A percentile compares a stretch with the other conserved stretches of the same genome.
phyloP scores from a whole-genome alignment of 1,140 invertebrate species.

The Diuraphis noxia region DNA sequence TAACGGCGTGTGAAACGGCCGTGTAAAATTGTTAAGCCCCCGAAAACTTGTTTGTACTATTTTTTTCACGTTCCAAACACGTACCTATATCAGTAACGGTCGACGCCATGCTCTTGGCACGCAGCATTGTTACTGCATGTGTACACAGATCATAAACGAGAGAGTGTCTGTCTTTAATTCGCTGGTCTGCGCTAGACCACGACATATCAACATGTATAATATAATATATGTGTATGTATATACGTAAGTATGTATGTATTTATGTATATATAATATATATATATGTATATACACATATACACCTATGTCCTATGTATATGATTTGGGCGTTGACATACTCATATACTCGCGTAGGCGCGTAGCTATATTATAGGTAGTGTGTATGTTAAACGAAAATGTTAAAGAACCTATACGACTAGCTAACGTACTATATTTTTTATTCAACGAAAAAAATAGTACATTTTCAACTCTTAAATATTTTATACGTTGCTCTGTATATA shows the following conservation, averaged over 20 bases:
- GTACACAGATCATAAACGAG: background rate
- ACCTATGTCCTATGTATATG: background rate
- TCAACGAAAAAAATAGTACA: background rate
- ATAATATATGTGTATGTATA: no score
- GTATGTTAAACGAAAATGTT: background rate
- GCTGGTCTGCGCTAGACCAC: background rate
- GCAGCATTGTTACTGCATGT: background rate
- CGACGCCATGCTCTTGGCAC: background rate
- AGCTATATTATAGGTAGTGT: background rate
- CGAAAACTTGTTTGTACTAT: slow-evolving; percentile 24
- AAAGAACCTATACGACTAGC: background rate
- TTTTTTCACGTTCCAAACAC: background rate
- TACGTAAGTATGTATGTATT: no score
- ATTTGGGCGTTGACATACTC: background rate
- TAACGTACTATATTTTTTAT: background rate
- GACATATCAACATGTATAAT: no score
- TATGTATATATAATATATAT: no score
- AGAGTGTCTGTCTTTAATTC: background rate
- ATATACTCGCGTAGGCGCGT: no score
- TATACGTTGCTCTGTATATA: background rate
- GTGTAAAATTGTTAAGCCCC: slow-evolving; percentile 34
- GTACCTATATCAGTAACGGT: background rate
- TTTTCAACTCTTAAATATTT: slow-evolving; percentile 1
- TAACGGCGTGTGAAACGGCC: background rate
- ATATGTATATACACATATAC: background rate